A percentile compares a stretch with the other conserved stretches of the same genome.
Evolutionary conservation across 2,888 invertebrate species (phyloP).

Genomic region (Drosophila demipolita): DNA sequence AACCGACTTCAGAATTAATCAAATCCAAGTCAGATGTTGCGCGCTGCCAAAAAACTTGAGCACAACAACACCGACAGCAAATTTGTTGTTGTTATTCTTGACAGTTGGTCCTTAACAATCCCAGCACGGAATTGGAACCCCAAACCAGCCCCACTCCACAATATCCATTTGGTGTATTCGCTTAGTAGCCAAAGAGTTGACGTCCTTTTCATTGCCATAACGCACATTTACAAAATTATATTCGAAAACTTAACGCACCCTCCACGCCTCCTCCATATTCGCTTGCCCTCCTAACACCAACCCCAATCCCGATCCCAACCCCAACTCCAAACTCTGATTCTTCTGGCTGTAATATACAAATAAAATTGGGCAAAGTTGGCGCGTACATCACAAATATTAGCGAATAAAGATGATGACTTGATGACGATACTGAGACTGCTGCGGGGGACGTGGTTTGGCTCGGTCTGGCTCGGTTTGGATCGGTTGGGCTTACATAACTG

Average conservation of each 20-base stretch:
- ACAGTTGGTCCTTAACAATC: conserved; percentile 46
- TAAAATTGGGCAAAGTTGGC: conserved; percentile 74
- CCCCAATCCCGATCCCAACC: not conserved
- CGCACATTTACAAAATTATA: conserved; percentile 79
- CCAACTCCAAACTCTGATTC: conserved; percentile 4
- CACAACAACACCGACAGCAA: conserved; percentile 58
- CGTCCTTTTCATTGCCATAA: conserved; percentile 72
- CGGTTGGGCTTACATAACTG: conserved; percentile 43
- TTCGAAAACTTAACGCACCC: conserved; percentile 71
- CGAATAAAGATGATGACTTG: conserved; percentile 76
- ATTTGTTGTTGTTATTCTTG: conserved; percentile 67
- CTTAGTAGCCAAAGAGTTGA: conserved; percentile 61
- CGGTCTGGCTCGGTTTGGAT: not conserved
- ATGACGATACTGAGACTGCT: conserved; percentile 70
- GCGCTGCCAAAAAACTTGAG: conserved; percentile 77
- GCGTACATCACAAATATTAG: conserved; percentile 79
- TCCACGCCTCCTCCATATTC: conserved; percentile 1
- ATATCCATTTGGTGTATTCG: conserved; percentile 34
- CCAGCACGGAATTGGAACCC: conserved; percentile 3
- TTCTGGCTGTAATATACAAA: conserved; percentile 71
- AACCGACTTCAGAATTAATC: conserved; percentile 79
- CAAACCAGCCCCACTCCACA: conserved; percentile 1
- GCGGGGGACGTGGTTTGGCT: conserved; percentile 8
- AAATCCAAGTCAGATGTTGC: conserved; percentile 78
- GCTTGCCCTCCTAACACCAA: too few relatives aligned